A percentile compares a stretch with the other conserved stretches of the same genome.
Conservation (phyloP, 2,888 invertebrate species). For the Embidobia sp. region DNA sequence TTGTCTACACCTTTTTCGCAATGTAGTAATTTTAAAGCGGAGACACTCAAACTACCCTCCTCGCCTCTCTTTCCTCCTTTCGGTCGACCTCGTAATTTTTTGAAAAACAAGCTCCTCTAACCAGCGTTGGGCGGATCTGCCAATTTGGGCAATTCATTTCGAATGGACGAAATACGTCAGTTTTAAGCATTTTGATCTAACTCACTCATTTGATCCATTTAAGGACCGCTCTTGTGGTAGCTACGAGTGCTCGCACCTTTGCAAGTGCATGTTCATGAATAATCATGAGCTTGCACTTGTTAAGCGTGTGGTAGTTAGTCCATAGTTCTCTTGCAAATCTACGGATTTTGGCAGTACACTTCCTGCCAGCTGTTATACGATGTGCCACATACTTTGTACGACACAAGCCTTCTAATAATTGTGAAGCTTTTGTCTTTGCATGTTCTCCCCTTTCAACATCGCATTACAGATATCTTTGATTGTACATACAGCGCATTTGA, state of each 20-base stretch:
- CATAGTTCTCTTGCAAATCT: conserved; percentile 58
- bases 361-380: conserved; percentile 48
- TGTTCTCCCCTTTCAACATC: conserved; percentile 7
- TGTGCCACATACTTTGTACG: conserved; percentile 40
- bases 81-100: conserved; percentile 8
- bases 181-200: conserved; percentile 52
- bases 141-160: conserved; percentile 31
- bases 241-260: conserved; percentile 46
- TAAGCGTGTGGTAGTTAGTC: conserved; percentile 54
- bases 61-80: too few relatives aligned
- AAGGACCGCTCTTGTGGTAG: conserved; percentile 31
- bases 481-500: too few relatives aligned
- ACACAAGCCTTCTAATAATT: conserved; percentile 47
- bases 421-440: conserved; percentile 30
- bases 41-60: too few relatives aligned
- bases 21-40: too few relatives aligned
- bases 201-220: conserved; percentile 38
- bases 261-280: conserved; percentile 59
- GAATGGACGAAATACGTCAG: conserved; percentile 19
- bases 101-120: conserved; percentile 11
- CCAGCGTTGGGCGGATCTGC: conserved; percentile 27
- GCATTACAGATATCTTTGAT: conserved; percentile 8
- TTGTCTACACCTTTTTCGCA: too few relatives aligned
- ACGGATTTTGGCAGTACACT: conserved; percentile 53
- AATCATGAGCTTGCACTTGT: conserved; percentile 55